Evolutionary conservation across 2,888 invertebrate species (phyloP), one percentile per base, ranked within the genome.

Genomic region (Cepaea hortensis): DNA sequence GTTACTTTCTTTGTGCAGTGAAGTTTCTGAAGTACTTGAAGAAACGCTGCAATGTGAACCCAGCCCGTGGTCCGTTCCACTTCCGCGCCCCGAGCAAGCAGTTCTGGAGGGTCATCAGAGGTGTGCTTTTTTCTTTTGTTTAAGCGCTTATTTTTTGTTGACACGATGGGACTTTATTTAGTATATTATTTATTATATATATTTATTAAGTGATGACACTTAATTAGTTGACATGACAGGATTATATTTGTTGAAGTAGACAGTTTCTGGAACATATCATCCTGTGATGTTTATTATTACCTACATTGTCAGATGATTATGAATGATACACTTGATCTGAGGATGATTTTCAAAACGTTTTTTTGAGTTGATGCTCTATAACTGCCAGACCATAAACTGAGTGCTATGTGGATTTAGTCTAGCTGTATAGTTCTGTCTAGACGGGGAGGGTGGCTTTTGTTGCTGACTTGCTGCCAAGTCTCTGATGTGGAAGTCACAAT

Each of bases 1-100:
- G 35, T 35, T 35, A 35, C 35, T 35, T 35, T 35, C 79, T 85
- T 88, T 77, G 93, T 93, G 61, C 91, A 95, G 95, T 99, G 95
- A 99, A 99, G 96, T 99, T 97, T 94, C 96, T 99, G 96, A 97
- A 98, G 91, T 99, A 99, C 95, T 96, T 99, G 94, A 97, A 98
- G 89, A 99, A 99, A 95, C 96, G 99, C 92, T 99, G 99, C 96
- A 99, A 99, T 95, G 98, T 99, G 65, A 99, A 99, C 95, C 99
- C 99, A 85, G 97, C 97, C 89, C 97, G 99, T 95, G 99, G 99
- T 90, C 99, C 99, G 83, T 99, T 97, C 96, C 99, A 99, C 95
- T 98, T 97, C 96, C 97, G 99, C 94, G 98, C 99, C 89, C 99
- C 99, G 81, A 97, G 97, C 93, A 98, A 98, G 95, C 98, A 99